A percentile compares a stretch with the other conserved stretches of the same genome.
Evolutionary conservation across 1,140 invertebrate species (phyloP).

Genomic region (Nylanderia fulva): DNA sequence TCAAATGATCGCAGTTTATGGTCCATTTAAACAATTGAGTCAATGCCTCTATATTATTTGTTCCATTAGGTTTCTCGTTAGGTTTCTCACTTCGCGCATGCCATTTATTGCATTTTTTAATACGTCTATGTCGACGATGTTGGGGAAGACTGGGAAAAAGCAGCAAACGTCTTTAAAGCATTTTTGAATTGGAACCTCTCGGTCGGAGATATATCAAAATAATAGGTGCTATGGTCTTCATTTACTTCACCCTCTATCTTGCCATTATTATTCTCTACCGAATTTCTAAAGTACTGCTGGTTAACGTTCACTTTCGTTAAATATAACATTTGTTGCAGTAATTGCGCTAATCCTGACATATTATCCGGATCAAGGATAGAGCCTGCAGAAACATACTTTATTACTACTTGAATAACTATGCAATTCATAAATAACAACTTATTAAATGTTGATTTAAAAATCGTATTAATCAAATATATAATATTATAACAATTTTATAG

Average conservation of each 20-base stretch:
- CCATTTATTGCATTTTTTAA: no score
- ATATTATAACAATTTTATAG: background rate
- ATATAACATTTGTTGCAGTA: constrained; percentile 99
- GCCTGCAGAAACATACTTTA: constrained; percentile 87
- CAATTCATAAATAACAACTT: background rate
- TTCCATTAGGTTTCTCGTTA: no score
- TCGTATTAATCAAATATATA: background rate
- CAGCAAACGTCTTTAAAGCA: constrained; percentile 96
- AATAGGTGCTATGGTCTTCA: constrained; percentile 96
- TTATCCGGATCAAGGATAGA: constrained; percentile 94
- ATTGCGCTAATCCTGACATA: constrained; percentile 96
- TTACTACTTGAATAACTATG: constrained; percentile 76
- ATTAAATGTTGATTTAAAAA: no score
- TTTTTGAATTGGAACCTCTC: constrained; percentile 90
- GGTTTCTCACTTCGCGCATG: no score
- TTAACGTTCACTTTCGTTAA: constrained; percentile 93
- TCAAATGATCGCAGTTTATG: constrained; percentile 93
- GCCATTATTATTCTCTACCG: constrained; percentile 96
- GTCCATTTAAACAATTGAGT: constrained; percentile 95
- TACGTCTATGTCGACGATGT: no score
- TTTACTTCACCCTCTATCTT: constrained; percentile 95
- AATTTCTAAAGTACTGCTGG: no score
- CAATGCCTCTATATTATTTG: constrained; percentile 98
- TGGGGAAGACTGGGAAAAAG: constrained; percentile 98
- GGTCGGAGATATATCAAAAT: constrained; percentile 96